Percentiles rank a stretch among this genome's conserved stretches.
Conservation (phyloP, 2,888 invertebrate species). For the Trachelus troglodyta region DNA sequence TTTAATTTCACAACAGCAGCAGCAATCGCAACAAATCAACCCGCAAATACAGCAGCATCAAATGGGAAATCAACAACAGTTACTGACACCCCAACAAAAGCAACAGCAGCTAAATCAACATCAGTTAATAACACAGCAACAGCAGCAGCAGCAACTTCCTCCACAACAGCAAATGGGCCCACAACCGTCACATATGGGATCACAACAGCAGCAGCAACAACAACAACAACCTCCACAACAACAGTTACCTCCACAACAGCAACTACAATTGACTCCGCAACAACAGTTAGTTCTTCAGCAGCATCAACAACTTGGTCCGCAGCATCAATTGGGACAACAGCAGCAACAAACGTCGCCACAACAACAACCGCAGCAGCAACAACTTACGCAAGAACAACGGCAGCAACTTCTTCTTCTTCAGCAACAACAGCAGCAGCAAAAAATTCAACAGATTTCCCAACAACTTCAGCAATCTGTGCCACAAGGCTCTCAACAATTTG, state of each 20-base stretch:
- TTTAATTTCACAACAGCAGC: constrained; percentile 29
- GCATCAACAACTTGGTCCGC: constrained; percentile 40
- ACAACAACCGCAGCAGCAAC: constrained; percentile 66
- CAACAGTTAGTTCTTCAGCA: constrained; percentile 37
- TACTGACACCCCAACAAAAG: constrained; percentile 41
- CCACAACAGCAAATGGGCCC: constrained; percentile 32
- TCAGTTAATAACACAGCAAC: constrained; percentile 32
- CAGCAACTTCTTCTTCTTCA: constrained; percentile 69
- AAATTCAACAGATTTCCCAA: constrained; percentile 65
- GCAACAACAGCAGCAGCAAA: constrained; percentile 71
- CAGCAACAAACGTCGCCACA: constrained; percentile 69
- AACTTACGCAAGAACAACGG: constrained; percentile 55
- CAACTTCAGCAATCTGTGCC: constrained; percentile 66
- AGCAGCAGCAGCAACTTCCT: constrained; percentile 26
- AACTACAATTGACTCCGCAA: constrained; percentile 38
- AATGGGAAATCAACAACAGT: constrained; percentile 68
- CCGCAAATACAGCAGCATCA: constrained; percentile 45
- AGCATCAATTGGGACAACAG: constrained; percentile 43
- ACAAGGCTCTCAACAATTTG: constrained; percentile 61
- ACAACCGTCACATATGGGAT: constrained; percentile 31
- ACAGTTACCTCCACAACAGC: constrained; percentile 41
- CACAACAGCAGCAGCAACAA: constrained; percentile 34
- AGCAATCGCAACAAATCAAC: constrained; percentile 44
- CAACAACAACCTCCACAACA: constrained; percentile 33
- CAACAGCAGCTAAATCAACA: constrained; percentile 57